Percentiles rank a stretch among this genome's conserved stretches.
Conservation (phyloP, 2,797 vertebrate genomes). For the Lagothrix lagotricha region DNA sequence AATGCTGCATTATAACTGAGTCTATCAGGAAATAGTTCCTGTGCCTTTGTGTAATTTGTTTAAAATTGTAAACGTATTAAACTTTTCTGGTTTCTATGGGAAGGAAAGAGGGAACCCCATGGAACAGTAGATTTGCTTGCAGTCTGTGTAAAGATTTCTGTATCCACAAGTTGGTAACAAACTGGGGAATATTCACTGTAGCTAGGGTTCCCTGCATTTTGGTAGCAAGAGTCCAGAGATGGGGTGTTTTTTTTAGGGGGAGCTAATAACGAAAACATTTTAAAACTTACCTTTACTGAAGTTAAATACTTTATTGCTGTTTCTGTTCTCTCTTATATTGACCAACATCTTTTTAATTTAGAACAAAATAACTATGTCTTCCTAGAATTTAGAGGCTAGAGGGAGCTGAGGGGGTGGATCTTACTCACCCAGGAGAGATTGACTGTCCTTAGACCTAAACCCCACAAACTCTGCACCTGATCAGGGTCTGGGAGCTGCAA, state of each 20-base stretch:
- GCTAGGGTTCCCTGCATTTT: not conserved
- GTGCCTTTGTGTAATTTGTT: not conserved
- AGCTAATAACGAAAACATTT: not conserved
- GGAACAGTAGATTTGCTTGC: not conserved
- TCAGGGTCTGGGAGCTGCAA: not conserved
- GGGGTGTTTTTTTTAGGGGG: not conserved
- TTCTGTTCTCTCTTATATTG: not conserved
- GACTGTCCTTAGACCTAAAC: not conserved
- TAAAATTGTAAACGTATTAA: not conserved
- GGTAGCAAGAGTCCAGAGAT: not conserved
- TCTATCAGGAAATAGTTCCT: not conserved
- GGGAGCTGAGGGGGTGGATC: not conserved
- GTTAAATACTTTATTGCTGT: not conserved
- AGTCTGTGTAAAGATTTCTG: not conserved
- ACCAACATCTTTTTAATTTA: not conserved
- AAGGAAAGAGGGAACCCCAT: not conserved
- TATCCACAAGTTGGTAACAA: not conserved
- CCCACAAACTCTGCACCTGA: not conserved
- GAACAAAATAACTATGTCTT: not conserved
- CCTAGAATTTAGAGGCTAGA: not conserved
- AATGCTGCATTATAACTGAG: not conserved
- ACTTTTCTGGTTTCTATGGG: not conserved
- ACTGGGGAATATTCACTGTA: not conserved
- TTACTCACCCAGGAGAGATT: fast-evolving
- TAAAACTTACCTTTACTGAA: not conserved